A percentile compares a stretch with the other conserved stretches of the same genome.
Conservation (phyloP, 2,888 invertebrate species). For the Toxonevra muliebris region DNA sequence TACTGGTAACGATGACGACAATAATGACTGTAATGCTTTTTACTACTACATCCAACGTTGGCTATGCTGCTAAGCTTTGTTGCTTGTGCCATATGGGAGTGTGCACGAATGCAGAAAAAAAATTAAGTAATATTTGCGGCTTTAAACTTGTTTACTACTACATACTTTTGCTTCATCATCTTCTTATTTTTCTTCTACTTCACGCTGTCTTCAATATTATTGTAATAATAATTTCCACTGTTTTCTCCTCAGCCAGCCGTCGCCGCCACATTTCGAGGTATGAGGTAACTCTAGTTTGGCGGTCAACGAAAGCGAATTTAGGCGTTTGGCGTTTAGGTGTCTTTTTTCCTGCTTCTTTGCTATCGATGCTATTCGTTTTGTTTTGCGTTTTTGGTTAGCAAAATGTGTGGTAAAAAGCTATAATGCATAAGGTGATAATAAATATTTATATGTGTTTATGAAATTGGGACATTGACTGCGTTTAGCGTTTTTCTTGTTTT, state of each 20-base stretch:
- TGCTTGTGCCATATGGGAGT: too few relatives aligned
- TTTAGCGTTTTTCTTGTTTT: not conserved
- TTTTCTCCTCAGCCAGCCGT: not conserved
- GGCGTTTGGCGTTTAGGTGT: not conserved
- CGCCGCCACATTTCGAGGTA: not conserved
- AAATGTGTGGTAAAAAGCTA: not conserved
- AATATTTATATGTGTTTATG: not conserved
- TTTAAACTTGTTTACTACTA: too few relatives aligned
- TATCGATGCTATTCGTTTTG: not conserved
- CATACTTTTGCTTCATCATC: not conserved
- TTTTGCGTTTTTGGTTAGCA: not conserved
- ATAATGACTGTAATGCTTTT: too few relatives aligned
- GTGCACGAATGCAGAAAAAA: too few relatives aligned
- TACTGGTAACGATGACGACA: too few relatives aligned
- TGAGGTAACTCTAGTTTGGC: slow-evolving; percentile 26
- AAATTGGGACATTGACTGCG: slow-evolving; percentile 2
- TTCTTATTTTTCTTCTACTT: not conserved
- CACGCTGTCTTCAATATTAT: not conserved
- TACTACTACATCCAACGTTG: too few relatives aligned
- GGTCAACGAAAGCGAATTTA: slow-evolving; percentile 39
- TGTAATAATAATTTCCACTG: too few relatives aligned
- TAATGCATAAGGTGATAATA: not conserved
- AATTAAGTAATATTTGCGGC: too few relatives aligned
- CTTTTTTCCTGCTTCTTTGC: not conserved
- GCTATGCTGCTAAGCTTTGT: too few relatives aligned